Percentiles rank a stretch among this genome's conserved stretches.
Evolutionary conservation across 2,888 invertebrate genomes (phyloP).

Genomic region (Malachius bipustulatus): DNA sequence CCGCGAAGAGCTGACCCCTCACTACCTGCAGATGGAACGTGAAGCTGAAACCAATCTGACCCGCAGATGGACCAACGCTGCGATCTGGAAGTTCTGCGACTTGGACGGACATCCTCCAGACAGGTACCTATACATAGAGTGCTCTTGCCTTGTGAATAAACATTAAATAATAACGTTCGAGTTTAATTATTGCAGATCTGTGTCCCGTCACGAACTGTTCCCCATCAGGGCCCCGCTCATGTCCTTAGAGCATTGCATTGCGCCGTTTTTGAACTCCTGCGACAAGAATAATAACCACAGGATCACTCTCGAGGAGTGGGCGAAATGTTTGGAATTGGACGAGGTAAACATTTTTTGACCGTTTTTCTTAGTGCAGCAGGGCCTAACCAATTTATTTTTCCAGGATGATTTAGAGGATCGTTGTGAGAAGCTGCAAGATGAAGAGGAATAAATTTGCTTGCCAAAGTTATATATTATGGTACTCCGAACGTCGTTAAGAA

Average conservation of each 20-base stretch:
- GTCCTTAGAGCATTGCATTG: slow-evolving; percentile 95
- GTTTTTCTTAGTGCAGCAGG: not conserved
- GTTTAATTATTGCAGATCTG: slow-evolving; percentile 41
- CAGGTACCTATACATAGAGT: slow-evolving; percentile 40
- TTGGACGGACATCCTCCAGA: slow-evolving; percentile 87
- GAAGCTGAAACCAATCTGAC: slow-evolving; percentile 81
- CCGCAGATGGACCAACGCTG: slow-evolving; percentile 80
- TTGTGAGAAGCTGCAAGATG: slow-evolving; percentile 59
- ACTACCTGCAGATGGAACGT: slow-evolving; percentile 75
- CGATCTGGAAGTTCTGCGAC: slow-evolving; percentile 98
- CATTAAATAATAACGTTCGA: not conserved
- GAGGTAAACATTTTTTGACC: slow-evolving; percentile 47
- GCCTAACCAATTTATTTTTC: slow-evolving; percentile 23
- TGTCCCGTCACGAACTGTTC: slow-evolving; percentile 91
- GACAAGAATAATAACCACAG: slow-evolving; percentile 82
- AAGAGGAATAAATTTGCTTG: slow-evolving; percentile 17
- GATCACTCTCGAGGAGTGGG: slow-evolving; percentile 90
- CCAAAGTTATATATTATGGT: too few relatives aligned
- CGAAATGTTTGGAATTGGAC: slow-evolving; percentile 70
- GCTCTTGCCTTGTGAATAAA: slow-evolving; percentile 11
- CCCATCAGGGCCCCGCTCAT: slow-evolving; percentile 90
- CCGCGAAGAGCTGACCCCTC: slow-evolving; percentile 68
- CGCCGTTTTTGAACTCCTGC: slow-evolving; percentile 87
- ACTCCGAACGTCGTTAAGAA: too few relatives aligned
- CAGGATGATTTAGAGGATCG: slow-evolving; percentile 68